Conservation (phyloP, 2,888 invertebrate genomes). For the Coremacera marginata region DNA sequence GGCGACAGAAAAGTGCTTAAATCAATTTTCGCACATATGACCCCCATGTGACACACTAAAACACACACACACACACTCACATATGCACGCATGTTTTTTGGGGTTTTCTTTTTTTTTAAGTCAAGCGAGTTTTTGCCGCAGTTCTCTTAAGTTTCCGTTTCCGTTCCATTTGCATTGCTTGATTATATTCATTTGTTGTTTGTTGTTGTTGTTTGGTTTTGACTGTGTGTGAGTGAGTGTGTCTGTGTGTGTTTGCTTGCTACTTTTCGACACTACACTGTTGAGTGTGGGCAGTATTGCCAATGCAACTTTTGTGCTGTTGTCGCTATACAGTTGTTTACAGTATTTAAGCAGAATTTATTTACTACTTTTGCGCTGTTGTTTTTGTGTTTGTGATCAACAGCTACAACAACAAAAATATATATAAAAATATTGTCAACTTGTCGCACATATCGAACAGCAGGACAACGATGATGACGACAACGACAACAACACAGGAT, state of each 20-base stretch:
- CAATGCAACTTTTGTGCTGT: not conserved
- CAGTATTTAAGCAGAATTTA: slow-evolving; percentile 39
- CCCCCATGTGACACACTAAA: slow-evolving; percentile 32
- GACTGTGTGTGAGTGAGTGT: not conserved
- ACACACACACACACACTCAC: slow-evolving; percentile 12
- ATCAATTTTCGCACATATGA: slow-evolving; percentile 38
- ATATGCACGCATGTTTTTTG: not conserved
- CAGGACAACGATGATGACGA: not conserved
- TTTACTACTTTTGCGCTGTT: slow-evolving; percentile 1
- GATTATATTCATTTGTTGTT: not conserved
- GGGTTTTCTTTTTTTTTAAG: not conserved
- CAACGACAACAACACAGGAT: not conserved
- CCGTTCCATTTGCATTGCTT: slow-evolving; percentile 33
- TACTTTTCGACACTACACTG: slow-evolving; percentile 18
- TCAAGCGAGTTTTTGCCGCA: slow-evolving; percentile 25
- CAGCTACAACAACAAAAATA: not conserved
- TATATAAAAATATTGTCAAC: not conserved
- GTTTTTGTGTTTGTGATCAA: not conserved
- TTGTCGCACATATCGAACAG: slow-evolving; percentile 11
- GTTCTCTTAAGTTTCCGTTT: slow-evolving; percentile 32
- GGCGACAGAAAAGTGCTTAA: slow-evolving; percentile 35
- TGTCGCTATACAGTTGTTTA: slow-evolving; percentile 24
- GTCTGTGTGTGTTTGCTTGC: slow-evolving; percentile 1
- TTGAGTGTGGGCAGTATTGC: slow-evolving; percentile 1
- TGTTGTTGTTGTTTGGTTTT: not conserved